Evolutionary conservation across 2,888 invertebrate genomes (phyloP), one percentile per base, ranked within the genome.

Genomic region (Hirtodrosophila trivittata): DNA sequence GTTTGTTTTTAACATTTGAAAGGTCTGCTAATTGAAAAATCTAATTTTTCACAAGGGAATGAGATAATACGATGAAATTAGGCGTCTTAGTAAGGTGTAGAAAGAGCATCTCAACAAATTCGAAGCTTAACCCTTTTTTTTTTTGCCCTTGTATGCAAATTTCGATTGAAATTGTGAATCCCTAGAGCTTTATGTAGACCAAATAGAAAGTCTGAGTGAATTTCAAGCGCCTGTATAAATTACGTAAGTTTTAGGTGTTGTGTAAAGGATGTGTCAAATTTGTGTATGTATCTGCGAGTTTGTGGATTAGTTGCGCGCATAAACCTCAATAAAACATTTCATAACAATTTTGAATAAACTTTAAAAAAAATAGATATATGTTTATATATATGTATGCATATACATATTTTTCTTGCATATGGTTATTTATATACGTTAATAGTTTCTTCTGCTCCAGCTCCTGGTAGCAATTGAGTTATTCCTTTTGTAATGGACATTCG

Each of bases 281-380:
- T 12, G 7, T 35, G 3, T 35, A 13, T 13, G 35, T 35, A 7
- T 35, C 9, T 13, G 10, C 18, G 18, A 14, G 9, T 5, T 38
- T 8, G 16, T 43, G 38, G 57, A 39, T 51, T 49, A 76, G 73
- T 76, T 69, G 70, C 74, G 77, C 81, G 74, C 77, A 62, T 21
- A 66, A 73, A 80, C 77, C 62, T 74, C 75, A 70, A 77, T 84
- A 58, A 77, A 84, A 84, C 75, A 84, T 66, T 73, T 68, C 51
- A 45, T 82, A 80, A 82, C 83, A 80, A 75, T 50, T 85, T 75
- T 75, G 81, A 84, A 67, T 84, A 56, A 82, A 58, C 52, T 58
- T 82, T 75, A 60, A 75, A 65, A 80, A 65, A 77, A 63, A 73
- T 59, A 72, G 39, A 57, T 71, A 55, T 63, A 38, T 58, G 50